phyloP scores from a whole-genome alignment of 2,888 invertebrate species.

The Petrophora chlorosata region DNA sequence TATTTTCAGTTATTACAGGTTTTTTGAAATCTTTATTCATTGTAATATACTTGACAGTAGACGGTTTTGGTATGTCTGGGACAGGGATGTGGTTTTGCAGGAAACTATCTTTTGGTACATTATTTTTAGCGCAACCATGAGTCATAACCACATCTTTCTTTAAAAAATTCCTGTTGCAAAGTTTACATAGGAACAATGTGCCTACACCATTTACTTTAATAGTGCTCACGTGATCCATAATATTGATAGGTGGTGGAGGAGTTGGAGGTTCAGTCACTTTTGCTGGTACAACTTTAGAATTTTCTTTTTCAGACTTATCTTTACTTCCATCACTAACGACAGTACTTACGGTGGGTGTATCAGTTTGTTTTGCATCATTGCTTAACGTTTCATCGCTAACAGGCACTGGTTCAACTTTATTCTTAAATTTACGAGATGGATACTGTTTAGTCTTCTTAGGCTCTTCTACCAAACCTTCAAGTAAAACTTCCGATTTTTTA shows the following conservation, averaged over 20 bases:
- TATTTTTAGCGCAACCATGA: conserved; percentile 74
- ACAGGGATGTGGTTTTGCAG: conserved; percentile 41
- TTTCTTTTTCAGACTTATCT: conserved; percentile 27
- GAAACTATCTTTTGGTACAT: conserved; percentile 57
- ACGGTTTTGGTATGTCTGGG: conserved; percentile 60
- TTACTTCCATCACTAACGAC: conserved; percentile 17
- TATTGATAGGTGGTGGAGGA: conserved; percentile 58
- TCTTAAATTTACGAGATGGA: conserved; percentile 19
- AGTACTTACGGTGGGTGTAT: conserved; percentile 1
- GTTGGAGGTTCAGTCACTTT: conserved; percentile 33
- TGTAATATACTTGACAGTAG: conserved; percentile 73
- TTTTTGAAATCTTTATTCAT: conserved; percentile 49
- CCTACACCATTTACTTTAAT: conserved; percentile 78
- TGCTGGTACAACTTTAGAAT: conserved; percentile 32
- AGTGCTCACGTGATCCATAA: conserved; percentile 73
- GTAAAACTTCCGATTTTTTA: conserved; percentile 10
- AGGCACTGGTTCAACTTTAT: conserved; percentile 15
- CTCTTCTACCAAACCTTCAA: conserved; percentile 9
- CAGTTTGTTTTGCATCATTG: conserved; percentile 7
- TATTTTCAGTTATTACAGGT: conserved; percentile 33
- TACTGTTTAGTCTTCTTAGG: conserved; percentile 14
- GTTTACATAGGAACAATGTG: conserved; percentile 72
- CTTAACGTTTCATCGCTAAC: conserved; percentile 12
- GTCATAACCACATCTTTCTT: conserved; percentile 68
- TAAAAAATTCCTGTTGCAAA: conserved; percentile 75